Evolutionary conservation across 2,797 vertebrate species (phyloP).

Genomic region (Sebastes cheni): DNA sequence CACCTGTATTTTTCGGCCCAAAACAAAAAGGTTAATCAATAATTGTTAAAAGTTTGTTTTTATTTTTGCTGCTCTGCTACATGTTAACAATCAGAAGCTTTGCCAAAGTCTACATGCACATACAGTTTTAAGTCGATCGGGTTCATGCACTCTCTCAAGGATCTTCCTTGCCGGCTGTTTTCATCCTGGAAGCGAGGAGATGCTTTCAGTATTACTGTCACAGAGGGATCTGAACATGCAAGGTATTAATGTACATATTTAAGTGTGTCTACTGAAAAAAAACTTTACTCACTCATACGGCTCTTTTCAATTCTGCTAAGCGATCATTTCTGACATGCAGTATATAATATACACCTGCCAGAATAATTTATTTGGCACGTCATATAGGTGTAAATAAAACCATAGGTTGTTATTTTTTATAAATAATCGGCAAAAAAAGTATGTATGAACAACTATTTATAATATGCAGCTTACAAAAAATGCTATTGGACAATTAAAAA

Average conservation of each 20-base stretch:
- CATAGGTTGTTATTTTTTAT: background rate
- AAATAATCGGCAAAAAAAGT: background rate
- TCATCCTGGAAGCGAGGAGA: background rate
- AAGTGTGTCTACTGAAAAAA: conserved; percentile 43
- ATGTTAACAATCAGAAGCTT: conserved; percentile 37
- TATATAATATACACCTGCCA: conserved; percentile 2
- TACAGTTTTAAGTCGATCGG: background rate
- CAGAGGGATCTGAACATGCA: conserved; percentile 21
- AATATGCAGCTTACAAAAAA: background rate
- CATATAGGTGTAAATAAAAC: background rate
- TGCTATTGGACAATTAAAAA: background rate
- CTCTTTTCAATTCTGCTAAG: conserved; percentile 12
- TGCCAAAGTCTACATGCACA: conserved; percentile 52
- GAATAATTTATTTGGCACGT: conserved; percentile 12
- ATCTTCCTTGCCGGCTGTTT: background rate
- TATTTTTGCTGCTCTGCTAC: conserved; percentile 17
- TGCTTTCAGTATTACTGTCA: conserved; percentile 52
- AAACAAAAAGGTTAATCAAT: background rate
- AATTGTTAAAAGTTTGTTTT: background rate
- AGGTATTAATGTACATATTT: conserved; percentile 54
- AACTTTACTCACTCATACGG: conserved; percentile 13
- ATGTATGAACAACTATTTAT: background rate
- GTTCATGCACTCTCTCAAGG: background rate
- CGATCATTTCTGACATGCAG: conserved; percentile 7
- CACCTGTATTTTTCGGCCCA: background rate